Evolutionary conservation across 2,797 vertebrate genomes (phyloP).

Genomic region (Sparus aurata): DNA sequence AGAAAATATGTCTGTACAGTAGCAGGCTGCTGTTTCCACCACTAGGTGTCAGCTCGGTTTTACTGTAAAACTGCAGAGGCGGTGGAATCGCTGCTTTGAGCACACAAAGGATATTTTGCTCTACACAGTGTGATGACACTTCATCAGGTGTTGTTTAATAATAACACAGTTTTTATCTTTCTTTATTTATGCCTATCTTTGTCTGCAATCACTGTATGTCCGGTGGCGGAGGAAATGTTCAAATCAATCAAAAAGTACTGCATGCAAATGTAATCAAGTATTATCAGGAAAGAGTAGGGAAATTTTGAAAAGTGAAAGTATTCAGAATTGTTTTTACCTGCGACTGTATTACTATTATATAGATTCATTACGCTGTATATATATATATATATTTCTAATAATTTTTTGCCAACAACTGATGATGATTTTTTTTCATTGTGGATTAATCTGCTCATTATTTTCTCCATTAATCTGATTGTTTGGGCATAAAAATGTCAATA

Average conservation of each 20-base stretch:
- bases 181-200: background rate
- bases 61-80: slow-evolving; percentile 45
- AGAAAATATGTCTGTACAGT: background rate
- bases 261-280: no score
- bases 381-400: background rate
- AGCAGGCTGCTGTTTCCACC: slow-evolving; percentile 43
- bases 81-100: background rate
- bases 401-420: background rate
- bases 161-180: slow-evolving; percentile 9
- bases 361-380: background rate
- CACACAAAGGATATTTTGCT: background rate
- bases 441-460: background rate
- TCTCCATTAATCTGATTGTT: background rate
- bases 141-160: background rate
- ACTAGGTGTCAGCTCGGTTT: slow-evolving; percentile 77
- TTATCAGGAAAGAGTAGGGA: no score
- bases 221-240: background rate
- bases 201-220: background rate
- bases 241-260: no score
- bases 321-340: no score
- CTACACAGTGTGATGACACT: background rate
- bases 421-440: background rate
- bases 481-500: background rate
- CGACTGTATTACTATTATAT: no score
- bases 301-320: no score